phyloP scores from a whole-genome alignment of 2,113 vertebrate genomes.

The Chrysemys picta region DNA sequence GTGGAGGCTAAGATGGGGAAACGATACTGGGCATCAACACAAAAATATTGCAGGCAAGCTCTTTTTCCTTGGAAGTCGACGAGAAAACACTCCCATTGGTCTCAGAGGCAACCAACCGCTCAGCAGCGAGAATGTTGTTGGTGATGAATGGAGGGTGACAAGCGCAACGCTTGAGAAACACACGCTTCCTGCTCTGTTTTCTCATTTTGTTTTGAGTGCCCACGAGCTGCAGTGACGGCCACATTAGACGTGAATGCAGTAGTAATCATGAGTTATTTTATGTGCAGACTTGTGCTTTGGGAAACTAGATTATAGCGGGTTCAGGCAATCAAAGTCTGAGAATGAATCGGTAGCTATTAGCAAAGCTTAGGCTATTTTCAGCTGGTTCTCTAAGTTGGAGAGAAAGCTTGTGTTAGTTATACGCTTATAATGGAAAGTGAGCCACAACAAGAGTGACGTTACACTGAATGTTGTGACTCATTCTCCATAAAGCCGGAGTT shows the following conservation, averaged over 20 bases:
- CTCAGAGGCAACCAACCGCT: background rate
- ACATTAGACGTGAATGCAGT: background rate
- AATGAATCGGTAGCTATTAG: background rate
- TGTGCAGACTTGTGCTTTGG: background rate
- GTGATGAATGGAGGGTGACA: background rate
- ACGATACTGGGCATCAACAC: background rate
- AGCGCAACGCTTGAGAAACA: background rate
- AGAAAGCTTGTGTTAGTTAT: background rate
- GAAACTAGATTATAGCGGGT: background rate
- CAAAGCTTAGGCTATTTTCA: background rate
- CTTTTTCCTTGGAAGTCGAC: background rate
- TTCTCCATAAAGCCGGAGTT: background rate
- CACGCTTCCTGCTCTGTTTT: background rate
- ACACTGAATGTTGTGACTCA: too few relatives aligned
- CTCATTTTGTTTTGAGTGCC: background rate
- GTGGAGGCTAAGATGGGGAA: background rate
- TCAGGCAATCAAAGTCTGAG: background rate
- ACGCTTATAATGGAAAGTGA: background rate
- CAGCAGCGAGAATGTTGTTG: background rate
- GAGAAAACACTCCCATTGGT: background rate
- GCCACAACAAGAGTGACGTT: background rate
- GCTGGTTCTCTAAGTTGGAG: background rate
- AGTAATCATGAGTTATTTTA: background rate
- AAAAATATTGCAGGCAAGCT: background rate
- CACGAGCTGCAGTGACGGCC: background rate